Evolutionary conservation across 92 coral and sea anemone species (phyloP).

Genomic region (Galaxea fascicularis): DNA sequence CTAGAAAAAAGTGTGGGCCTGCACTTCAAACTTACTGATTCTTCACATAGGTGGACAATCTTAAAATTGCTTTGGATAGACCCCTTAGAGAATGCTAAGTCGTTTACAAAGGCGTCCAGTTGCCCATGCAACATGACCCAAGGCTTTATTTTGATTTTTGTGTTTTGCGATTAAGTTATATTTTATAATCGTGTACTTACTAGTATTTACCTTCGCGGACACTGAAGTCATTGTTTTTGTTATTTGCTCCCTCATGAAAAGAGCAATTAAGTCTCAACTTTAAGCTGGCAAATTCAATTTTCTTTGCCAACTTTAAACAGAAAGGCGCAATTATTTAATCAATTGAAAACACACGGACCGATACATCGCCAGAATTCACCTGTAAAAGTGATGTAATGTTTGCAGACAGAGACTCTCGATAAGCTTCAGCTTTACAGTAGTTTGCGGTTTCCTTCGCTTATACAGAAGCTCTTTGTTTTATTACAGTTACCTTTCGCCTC

Average conservation of each 20-base stretch:
- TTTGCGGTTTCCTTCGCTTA: not conserved
- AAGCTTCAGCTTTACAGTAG: not conserved
- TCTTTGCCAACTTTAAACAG: not conserved
- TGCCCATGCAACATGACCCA: not conserved
- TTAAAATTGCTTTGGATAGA: not conserved
- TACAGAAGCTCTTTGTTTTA: not conserved
- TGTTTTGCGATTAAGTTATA: not conserved
- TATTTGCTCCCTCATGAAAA: not conserved
- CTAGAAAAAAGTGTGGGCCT: too few relatives aligned
- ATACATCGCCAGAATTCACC: not conserved
- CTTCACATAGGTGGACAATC: not conserved
- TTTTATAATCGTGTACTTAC: not conserved
- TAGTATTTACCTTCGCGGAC: conserved; percentile 3
- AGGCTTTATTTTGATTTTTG: not conserved
- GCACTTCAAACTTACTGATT: not conserved
- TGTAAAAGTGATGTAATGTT: conserved; percentile 37
- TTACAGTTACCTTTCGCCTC: not conserved
- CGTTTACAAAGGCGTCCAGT: not conserved
- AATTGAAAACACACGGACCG: not conserved
- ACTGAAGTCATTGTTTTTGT: conserved; percentile 11
- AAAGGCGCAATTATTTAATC: not conserved
- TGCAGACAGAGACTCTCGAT: too few relatives aligned
- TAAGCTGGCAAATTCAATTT: not conserved
- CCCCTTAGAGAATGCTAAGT: not conserved
- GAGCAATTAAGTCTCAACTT: not conserved